Evolutionary conservation across 2,797 vertebrate genomes (phyloP), one percentile per base, ranked within the genome.

Genomic region (Oryzias dopingdopingensis): DNA sequence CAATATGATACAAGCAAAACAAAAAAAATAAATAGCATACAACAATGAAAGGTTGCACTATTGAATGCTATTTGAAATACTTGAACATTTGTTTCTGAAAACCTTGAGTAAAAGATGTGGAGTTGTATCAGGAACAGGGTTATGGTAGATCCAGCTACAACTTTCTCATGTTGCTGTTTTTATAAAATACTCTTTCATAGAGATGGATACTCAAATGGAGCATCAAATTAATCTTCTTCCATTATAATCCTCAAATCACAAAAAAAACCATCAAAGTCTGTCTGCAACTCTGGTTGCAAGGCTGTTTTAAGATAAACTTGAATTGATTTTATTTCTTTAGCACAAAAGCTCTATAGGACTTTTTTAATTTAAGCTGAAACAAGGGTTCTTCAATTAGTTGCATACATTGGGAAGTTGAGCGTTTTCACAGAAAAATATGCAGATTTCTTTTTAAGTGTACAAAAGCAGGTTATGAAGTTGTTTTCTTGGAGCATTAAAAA

Each of bases 381-480:
- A 29, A 29, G 26, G 26, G 26, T 29, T 29, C 26, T 29, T 29
- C 6, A 29, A 29, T 6, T 12, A 37, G n/a, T 42, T 70, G 48
- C 18, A 43, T 23, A 50, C 77, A 67, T 81, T 72, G 76, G 77
- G 74, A 83, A 76, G 80, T 12, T 76, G 70, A 42, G 45, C 60
- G 43, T 63, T 61, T 52, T 52, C 22, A 62, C 18, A 10, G 15
- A 7, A 50, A 50, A 55, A 70, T 52, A 51, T 66, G 54, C 72
- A 74, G 56, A 49, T 81, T 77, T 72, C 24, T 46, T 75, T 26
- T 12, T 52, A 49, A 65, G 26, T 68, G 60, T 78, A 62, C 29
- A 67, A 62, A 65, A 61, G 52, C 62, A 73, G 59, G 45, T 73
- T 42, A 37, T 72, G 59, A 42, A 18, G 22, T 76, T 44, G 58